Base-by-base conservation (phyloP, 2,888 invertebrate species). In the Magallana nippona region DNA sequence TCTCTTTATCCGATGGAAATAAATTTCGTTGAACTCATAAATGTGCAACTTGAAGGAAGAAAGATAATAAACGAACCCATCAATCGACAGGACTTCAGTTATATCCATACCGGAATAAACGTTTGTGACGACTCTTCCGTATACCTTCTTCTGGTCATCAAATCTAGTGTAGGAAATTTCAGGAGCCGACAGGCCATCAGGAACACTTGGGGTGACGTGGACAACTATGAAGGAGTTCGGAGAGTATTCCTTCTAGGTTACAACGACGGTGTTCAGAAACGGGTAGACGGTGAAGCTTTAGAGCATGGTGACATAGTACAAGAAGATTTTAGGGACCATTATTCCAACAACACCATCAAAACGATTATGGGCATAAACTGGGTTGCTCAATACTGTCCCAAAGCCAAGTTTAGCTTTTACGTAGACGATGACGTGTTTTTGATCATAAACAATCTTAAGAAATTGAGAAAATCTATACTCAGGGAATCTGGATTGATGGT, bases 361-460 rank as follows among this genome's bases (percentile, higher is more conserved):
- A 81, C 81, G 32, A 81, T 81, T 55, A 81, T 81, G 81, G 81
- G 81, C n/a, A 22, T 63, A 15, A 81, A 81, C 44, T 81, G 81
- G 81, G 81, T 63, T 19, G 55, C 56, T 10, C 62, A 81, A 8
- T 62, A 63, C 63, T 81, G 81, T 62, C 62, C 63, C 8, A 81
- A 19, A 13, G 63, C 81, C 19, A 19, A 22, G 44, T 44, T 63
- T 62, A 55, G 62, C 22, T 63, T 81, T 55, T 81, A 63, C 60
- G 22, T 62, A 22, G 81, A 81, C 19, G 81, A 81, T 62, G 81
- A 81, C n/a, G 58, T 81, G 44, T 63, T 57, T 5, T 22, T 81
- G n/a, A 55, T 63, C 55, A 8, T 62, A 55, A 63, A 63, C 19
- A 81, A 62, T 44, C 44, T 81, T 0, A 62, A n/a, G 19, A 63